Conservation (phyloP, 2,888 invertebrate species). For the Coenonympha glycerion region DNA sequence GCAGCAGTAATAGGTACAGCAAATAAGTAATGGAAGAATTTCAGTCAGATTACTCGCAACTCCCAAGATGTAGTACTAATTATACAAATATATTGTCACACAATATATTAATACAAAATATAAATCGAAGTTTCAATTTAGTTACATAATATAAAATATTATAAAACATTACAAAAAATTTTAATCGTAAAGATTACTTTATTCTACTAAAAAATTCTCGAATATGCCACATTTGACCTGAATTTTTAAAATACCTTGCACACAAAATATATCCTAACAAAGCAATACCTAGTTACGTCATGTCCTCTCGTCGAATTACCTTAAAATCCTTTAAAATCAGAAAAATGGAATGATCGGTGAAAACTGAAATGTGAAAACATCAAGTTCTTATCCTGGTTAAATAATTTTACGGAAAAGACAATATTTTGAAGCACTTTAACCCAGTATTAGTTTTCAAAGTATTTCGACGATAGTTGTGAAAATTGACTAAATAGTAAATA, state of each 20-base stretch:
- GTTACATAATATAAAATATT: constrained; percentile 17
- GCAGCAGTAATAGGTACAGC: constrained; percentile 17
- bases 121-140: constrained; percentile 24
- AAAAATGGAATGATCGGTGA: background rate
- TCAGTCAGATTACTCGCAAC: constrained; percentile 18
- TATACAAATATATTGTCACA: constrained; percentile 28
- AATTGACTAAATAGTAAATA: too few relatives aligned
- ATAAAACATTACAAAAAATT: constrained; percentile 26
- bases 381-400: too few relatives aligned
- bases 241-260: constrained; percentile 18
- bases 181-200: constrained; percentile 25
- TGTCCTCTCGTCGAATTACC: background rate
- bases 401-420: too few relatives aligned
- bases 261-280: constrained; percentile 21
- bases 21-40: constrained; percentile 7
- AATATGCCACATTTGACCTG: constrained; percentile 28
- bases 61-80: constrained; percentile 18
- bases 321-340: background rate
- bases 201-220: constrained; percentile 24
- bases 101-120: constrained; percentile 28
- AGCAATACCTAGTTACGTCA: constrained; percentile 13
- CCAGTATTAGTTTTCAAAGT: too few relatives aligned
- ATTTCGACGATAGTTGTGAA: too few relatives aligned
- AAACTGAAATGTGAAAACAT: too few relatives aligned
- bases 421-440: too few relatives aligned